Evolutionary conservation across 2,888 invertebrate species (phyloP).

Genomic region (Dendrolimus houi): DNA sequence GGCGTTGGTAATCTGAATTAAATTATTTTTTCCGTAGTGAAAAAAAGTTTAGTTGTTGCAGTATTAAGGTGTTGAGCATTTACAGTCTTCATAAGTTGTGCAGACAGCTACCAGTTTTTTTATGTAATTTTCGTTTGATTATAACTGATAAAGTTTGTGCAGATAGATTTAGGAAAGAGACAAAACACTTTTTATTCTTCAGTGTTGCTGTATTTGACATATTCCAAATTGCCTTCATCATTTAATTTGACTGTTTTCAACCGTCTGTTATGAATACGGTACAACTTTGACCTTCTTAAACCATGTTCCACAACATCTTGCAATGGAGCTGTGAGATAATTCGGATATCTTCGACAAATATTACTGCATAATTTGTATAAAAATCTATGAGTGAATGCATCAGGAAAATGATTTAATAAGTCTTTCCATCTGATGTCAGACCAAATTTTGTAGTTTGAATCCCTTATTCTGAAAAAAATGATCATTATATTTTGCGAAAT

Average conservation of each 20-base stretch:
- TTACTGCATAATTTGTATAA: constrained; percentile 25
- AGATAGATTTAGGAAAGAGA: too few species aligned
- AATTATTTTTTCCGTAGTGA: too few species aligned
- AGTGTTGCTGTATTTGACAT: constrained; percentile 13
- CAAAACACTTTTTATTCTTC: background rate
- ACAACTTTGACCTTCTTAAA: constrained; percentile 9
- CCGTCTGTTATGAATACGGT: constrained; percentile 24
- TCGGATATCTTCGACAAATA: constrained; percentile 16
- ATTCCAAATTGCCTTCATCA: constrained; percentile 30
- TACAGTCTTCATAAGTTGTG: too few species aligned
- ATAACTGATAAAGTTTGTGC: too few species aligned
- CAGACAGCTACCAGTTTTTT: too few species aligned
- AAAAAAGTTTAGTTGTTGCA: too few species aligned
- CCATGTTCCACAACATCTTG: constrained; percentile 29
- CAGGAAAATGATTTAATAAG: constrained; percentile 37
- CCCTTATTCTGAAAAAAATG: constrained; percentile 34
- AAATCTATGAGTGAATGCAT: constrained; percentile 45
- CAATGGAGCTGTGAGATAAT: constrained; percentile 32
- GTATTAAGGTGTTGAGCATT: too few species aligned
- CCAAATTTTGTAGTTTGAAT: constrained; percentile 44
- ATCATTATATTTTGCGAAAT: constrained; percentile 1
- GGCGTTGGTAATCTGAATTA: too few species aligned
- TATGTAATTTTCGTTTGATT: too few species aligned
- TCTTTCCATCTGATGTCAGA: constrained; percentile 57
- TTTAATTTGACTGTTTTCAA: constrained; percentile 38